Base-by-base conservation (phyloP, 2,113 vertebrate genomes). In the Pterocles gutturalis region DNA sequence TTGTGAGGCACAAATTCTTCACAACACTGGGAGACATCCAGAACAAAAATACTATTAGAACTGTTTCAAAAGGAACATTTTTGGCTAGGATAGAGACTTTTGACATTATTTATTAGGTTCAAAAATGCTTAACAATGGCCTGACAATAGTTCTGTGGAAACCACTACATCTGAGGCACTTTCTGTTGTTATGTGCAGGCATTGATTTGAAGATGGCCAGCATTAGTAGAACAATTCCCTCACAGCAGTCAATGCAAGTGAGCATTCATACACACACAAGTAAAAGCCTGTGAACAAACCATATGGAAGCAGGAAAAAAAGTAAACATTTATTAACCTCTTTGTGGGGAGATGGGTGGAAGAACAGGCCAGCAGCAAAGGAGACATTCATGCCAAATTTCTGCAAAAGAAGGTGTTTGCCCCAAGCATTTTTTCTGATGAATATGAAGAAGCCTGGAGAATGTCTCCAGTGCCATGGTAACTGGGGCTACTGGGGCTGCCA, bases 31-130 rank as follows among this genome's bases (percentile, higher is more conserved):
- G 98, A 98, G 98, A 99, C 98, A 97, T 96, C 25, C 91, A 69
- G 97, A 98, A 98, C 98, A 98, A 99, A 98, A 99, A 98, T 98
- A 98, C 98, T 98, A 99, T 98, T 98, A 99, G 98, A 98, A 98
- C 98, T 98, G 97, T 98, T 98, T 99, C 98, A 98, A 99, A 99
- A 98, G 98, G 97, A 97, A 98, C 98, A 98, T 98, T 98, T 98
- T 97, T 98, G 97, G 97, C 97, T 91, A 98, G 96, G 98, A 99
- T 97, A 98, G 98, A 98, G 98, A 99, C 98, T 99, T 99, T 98
- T 98, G 98, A 98, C 96, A 97, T 99, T 99, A 99, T 99, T 99
- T 99, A 99, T 99, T 98, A 98, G 97, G 98, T 98, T 98, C 97
- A 98, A 98, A 99, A 98, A 97, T 97, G 98, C 96, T 90, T 98